Conservation (phyloP, 1,140 invertebrate genomes). For the Hormaphis cornu region DNA sequence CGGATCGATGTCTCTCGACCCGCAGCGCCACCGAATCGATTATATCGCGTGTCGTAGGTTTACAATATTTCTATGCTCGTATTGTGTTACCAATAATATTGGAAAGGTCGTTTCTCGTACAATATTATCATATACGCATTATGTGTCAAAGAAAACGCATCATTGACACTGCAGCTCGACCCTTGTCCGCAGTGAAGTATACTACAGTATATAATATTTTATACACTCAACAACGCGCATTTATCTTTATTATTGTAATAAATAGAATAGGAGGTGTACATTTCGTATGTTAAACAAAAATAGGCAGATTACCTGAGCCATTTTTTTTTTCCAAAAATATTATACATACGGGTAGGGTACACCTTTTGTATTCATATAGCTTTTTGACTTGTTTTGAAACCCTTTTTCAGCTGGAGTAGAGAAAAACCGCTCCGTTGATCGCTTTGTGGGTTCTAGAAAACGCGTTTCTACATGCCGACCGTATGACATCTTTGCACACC, state of each 20-base stretch:
- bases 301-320: background rate
- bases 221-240: background rate
- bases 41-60: too few species aligned
- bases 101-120: too few species aligned
- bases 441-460: background rate
- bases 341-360: background rate
- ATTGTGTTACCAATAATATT: too few species aligned
- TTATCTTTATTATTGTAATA: too few species aligned
- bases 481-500: too few species aligned
- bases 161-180: too few species aligned
- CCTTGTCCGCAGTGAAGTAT: too few species aligned
- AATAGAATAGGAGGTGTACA: background rate
- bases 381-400: background rate
- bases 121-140: too few species aligned
- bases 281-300: background rate
- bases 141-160: too few species aligned
- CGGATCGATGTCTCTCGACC: conserved; percentile 11
- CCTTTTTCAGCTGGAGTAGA: background rate
- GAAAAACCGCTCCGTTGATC: background rate
- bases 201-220: background rate
- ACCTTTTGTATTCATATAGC: too few species aligned
- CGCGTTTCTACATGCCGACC: too few species aligned
- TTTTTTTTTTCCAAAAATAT: background rate
- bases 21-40: background rate
- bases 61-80: too few species aligned